phyloP scores from a whole-genome alignment of 2,797 vertebrate genomes.

The Tadarida brasiliensis region DNA sequence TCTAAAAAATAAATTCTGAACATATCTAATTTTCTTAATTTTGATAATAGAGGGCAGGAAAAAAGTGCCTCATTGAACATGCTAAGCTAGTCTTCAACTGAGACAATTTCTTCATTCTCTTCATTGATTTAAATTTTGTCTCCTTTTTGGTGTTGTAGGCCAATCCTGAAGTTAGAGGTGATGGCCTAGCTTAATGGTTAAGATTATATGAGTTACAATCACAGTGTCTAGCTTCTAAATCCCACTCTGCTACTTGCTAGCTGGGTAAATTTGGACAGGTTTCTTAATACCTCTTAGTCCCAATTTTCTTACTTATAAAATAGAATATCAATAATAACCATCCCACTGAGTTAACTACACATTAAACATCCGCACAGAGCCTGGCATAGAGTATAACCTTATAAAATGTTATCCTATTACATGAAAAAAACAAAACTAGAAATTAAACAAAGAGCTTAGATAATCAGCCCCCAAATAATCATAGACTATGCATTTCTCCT shows the following conservation, averaged over 20 bases:
- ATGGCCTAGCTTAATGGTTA: neutral
- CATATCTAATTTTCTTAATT: constrained; percentile 43
- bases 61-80: constrained; percentile 31
- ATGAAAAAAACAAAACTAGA: neutral
- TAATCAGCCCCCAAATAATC: constrained; percentile 28
- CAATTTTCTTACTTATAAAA: constrained; percentile 33
- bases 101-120: constrained; percentile 20
- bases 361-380: neutral
- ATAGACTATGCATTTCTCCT: neutral
- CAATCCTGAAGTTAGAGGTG: constrained; percentile 8
- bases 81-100: neutral
- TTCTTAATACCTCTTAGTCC: neutral
- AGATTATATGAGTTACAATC: neutral
- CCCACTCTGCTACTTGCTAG: neutral
- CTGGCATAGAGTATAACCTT: neutral
- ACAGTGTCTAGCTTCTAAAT: neutral
- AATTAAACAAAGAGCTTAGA: constrained; percentile 35
- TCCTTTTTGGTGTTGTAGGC: neutral
- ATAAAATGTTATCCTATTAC: neutral
- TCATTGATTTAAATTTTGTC: constrained; percentile 29
- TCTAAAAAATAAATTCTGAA: constrained; percentile 7
- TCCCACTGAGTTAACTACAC: neutral
- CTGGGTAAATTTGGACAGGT: neutral
- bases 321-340: constrained; percentile 7
- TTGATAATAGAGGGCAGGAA: constrained; percentile 11